A percentile compares a stretch with the other conserved stretches of the same genome.
phyloP scores from a whole-genome alignment of 2,797 vertebrate genomes.

The Myripristis murdjan region DNA sequence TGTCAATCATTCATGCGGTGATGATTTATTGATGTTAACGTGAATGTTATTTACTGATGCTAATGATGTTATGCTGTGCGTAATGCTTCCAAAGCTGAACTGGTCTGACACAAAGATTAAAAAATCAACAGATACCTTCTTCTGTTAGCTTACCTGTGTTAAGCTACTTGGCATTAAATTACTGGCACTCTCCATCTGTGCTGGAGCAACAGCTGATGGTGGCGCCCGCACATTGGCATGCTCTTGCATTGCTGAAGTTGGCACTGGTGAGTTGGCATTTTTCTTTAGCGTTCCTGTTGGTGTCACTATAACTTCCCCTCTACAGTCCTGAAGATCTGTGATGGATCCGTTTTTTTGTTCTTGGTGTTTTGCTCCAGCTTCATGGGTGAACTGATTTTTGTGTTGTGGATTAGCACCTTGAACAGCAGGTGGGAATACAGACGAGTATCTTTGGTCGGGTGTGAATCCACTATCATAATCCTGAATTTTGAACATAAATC shows the following conservation, averaged over 20 bases:
- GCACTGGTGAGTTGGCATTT: conserved; percentile 39
- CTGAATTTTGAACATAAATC: conserved; percentile 46
- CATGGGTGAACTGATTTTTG: conserved; percentile 39
- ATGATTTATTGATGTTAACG: neutral
- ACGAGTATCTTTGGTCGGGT: conserved; percentile 8
- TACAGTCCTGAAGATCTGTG: conserved; percentile 17
- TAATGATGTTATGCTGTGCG: no score
- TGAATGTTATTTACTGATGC: no score
- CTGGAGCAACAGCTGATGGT: conserved; percentile 33
- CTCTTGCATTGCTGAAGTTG: conserved; percentile 29
- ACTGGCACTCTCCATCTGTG: conserved; percentile 17
- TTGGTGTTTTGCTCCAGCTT: conserved; percentile 1
- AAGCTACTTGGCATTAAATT: neutral
- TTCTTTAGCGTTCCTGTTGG: conserved; percentile 16
- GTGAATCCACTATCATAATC: conserved; percentile 16
- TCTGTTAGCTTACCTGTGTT: conserved; percentile 52
- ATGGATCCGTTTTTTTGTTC: conserved; percentile 23
- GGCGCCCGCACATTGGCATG: neutral
- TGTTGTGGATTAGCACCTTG: conserved; percentile 15
- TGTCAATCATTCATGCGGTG: neutral
- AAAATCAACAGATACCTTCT: neutral
- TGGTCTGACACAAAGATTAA: neutral
- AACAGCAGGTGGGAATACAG: neutral
- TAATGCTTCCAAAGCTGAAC: neutral
- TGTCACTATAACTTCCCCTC: conserved; percentile 9